phyloP scores from a whole-genome alignment of 2,888 invertebrate genomes.

The Stegana nigrithorax region DNA sequence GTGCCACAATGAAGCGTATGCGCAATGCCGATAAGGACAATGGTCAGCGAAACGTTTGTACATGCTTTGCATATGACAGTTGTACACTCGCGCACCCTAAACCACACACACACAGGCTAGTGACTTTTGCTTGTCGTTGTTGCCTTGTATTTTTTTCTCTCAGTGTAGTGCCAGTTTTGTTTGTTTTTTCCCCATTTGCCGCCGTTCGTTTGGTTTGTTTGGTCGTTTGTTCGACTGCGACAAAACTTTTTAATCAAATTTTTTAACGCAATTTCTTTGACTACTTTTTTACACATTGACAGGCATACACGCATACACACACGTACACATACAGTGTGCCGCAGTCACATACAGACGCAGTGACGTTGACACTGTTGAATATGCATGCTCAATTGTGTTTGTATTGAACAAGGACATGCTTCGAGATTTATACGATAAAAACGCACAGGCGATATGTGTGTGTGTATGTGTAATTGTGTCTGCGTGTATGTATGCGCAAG shows the following conservation, averaged over 20 bases:
- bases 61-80: constrained; percentile 8
- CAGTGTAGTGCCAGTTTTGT: neutral
- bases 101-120: no score
- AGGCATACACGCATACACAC: neutral
- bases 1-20: constrained; percentile 14
- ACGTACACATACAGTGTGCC: neutral
- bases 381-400: constrained; percentile 53
- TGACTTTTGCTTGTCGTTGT: neutral
- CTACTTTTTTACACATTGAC: constrained; percentile 36
- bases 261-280: constrained; percentile 54
- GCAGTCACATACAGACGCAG: neutral
- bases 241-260: constrained; percentile 59
- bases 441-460: constrained; percentile 30
- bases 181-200: neutral
- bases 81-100: neutral
- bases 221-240: constrained; percentile 37
- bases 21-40: constrained; percentile 54
- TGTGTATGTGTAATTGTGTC: neutral
- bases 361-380: constrained; percentile 38
- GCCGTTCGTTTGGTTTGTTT: neutral
- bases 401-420: constrained; percentile 61
- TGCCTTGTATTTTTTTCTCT: neutral
- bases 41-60: constrained; percentile 30
- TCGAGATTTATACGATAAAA: constrained; percentile 59
- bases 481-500: neutral